These are phyloP conservation scores for Balearica regulorum DNA, from an alignment of 2,797 vertebrate genomes.

Conservation along the genomic window DNA sequence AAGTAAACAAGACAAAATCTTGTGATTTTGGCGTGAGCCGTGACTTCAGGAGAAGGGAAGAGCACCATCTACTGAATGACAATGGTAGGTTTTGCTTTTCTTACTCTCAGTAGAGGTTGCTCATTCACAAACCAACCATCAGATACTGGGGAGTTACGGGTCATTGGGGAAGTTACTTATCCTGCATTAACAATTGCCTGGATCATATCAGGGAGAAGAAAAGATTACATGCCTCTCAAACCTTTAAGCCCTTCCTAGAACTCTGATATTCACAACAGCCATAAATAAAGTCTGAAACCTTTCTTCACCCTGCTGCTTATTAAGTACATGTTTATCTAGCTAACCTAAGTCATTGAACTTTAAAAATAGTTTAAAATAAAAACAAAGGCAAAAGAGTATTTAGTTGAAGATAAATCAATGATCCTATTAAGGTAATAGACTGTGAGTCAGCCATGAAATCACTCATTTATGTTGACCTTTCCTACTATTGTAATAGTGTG, in stretches of 20 bases:
- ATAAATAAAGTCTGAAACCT: not conserved
- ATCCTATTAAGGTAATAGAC: not conserved
- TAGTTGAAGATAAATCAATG: not conserved
- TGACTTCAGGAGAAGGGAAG: not conserved
- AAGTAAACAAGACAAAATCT: not conserved
- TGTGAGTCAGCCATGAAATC: not conserved
- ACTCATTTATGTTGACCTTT: not conserved
- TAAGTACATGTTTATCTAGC: not conserved
- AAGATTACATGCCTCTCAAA: not conserved
- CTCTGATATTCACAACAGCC: not conserved
- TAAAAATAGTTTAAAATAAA: not conserved
- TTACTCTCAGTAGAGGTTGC: not conserved
- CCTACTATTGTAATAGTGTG: not conserved
- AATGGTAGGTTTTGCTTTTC: not conserved
- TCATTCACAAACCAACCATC: not conserved
- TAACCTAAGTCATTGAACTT: not conserved
- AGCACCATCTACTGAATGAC: slow-evolving; percentile 11
- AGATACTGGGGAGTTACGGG: not conserved
- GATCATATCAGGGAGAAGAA: not conserved
- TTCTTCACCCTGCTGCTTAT: not conserved
- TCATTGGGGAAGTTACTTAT: not conserved
- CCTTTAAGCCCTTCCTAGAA: not conserved
- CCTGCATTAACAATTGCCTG: not conserved
- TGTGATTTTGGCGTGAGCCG: no score
- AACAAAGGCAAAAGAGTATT: not conserved